These are phyloP conservation scores for silkworm (Bombyx mori) DNA, from an alignment of 1,140 invertebrate genomes.

Conservation along the genomic window DNA sequence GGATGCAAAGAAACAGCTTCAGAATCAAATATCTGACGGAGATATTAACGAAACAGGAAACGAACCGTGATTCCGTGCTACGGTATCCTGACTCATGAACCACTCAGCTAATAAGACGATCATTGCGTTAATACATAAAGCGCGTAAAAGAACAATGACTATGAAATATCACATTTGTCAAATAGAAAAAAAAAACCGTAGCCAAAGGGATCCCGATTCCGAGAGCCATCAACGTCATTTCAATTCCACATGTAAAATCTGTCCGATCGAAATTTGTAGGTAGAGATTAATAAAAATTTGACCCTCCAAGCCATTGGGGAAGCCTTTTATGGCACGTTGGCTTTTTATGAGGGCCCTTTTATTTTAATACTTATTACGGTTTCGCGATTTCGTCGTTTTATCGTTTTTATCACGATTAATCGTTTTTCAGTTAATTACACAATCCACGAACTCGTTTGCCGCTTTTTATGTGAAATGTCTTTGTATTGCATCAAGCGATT, in stretches of 20 bases:
- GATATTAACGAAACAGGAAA: too few relatives aligned
- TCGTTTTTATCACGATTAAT: slow-evolving; percentile 35
- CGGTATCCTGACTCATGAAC: too few relatives aligned
- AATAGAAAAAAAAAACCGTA: too few relatives aligned
- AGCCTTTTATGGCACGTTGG: slow-evolving; percentile 51
- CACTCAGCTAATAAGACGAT: too few relatives aligned
- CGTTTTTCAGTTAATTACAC: slow-evolving; percentile 40
- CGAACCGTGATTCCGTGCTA: too few relatives aligned
- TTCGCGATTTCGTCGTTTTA: slow-evolving; percentile 41
- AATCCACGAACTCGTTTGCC: slow-evolving; percentile 10
- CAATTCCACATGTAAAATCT: slow-evolving; percentile 31
- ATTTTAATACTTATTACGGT: slow-evolving; percentile 52
- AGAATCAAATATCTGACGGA: too few relatives aligned
- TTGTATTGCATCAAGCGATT: too few relatives aligned
- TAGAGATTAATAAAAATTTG: slow-evolving; percentile 59
- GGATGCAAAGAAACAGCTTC: too few relatives aligned
- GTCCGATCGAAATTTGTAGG: slow-evolving; percentile 28
- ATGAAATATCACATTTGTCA: too few relatives aligned
- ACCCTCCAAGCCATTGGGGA: slow-evolving; percentile 39
- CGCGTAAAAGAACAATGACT: too few relatives aligned
- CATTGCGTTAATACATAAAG: too few relatives aligned
- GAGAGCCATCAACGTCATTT: slow-evolving; percentile 39
- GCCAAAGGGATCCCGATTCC: not conserved
- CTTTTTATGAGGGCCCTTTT: slow-evolving; percentile 54
- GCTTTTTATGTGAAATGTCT: too few relatives aligned